phyloP scores from a whole-genome alignment of 2,113 vertebrate genomes.

The Anhinga anhinga region DNA sequence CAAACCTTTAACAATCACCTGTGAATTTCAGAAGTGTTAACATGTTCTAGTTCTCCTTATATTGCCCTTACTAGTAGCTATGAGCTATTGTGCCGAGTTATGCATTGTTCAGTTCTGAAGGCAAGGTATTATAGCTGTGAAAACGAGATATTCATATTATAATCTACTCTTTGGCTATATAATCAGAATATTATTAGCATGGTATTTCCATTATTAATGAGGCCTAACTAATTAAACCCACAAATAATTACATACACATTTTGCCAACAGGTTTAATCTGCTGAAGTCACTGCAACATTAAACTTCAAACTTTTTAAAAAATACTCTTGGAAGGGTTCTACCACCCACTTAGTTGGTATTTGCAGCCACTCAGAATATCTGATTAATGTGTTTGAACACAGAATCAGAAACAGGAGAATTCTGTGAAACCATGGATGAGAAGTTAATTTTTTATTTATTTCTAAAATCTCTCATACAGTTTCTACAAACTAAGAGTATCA shows the following conservation, averaged over 20 bases:
- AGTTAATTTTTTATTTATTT: background rate
- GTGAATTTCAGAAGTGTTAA: background rate
- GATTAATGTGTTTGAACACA: background rate
- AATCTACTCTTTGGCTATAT: background rate
- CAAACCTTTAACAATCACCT: background rate
- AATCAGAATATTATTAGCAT: background rate
- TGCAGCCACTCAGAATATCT: background rate
- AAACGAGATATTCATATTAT: background rate
- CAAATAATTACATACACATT: background rate
- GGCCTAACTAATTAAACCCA: background rate
- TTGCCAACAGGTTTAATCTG: background rate
- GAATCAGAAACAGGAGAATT: background rate
- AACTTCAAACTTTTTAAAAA: background rate
- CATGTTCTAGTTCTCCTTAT: background rate
- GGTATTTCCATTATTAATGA: background rate
- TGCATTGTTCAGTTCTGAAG: background rate
- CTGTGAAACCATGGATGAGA: background rate
- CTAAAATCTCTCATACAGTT: background rate
- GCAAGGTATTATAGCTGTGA: background rate
- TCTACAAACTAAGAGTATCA: background rate
- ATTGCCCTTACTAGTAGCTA: background rate
- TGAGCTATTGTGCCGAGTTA: background rate
- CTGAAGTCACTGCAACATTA: background rate
- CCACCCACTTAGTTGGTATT: background rate
- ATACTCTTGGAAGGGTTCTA: background rate